phyloP scores from a whole-genome alignment of 2,797 vertebrate genomes.

The Enteromius trimaculatus region DNA sequence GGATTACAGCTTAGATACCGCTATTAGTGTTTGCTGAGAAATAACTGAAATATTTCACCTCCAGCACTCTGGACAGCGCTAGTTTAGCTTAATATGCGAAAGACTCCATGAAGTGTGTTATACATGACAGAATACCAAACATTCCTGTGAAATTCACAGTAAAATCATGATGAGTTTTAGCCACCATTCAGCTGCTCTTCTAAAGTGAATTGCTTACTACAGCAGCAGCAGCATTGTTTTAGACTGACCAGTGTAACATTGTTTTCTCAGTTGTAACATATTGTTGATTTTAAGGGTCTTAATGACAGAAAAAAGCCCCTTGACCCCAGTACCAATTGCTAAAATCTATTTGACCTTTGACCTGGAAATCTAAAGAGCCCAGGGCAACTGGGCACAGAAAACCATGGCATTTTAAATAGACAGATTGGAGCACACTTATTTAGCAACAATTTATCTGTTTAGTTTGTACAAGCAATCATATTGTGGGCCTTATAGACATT shows the following conservation, averaged over 20 bases:
- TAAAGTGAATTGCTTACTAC: conserved; percentile 10
- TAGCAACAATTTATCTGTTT: conserved; percentile 42
- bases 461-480: not conserved
- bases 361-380: conserved; percentile 63
- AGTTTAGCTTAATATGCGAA: conserved; percentile 53
- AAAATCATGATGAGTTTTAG: conserved; percentile 47
- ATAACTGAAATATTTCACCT: conserved; percentile 39
- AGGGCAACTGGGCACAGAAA: conserved; percentile 56
- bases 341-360: conserved; percentile 71
- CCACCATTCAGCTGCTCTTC: conserved; percentile 31
- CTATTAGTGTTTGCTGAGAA: conserved; percentile 36
- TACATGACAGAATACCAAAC: conserved; percentile 53
- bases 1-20: not conserved
- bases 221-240: not conserved
- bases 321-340: conserved; percentile 64
- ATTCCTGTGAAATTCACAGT: conserved; percentile 64
- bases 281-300: conserved; percentile 55
- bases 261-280: conserved; percentile 53
- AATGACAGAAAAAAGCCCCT: conserved; percentile 51
- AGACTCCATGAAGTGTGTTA: conserved; percentile 56
- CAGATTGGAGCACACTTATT: conserved; percentile 66
- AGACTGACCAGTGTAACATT: conserved; percentile 13
- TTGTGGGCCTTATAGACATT: not conserved
- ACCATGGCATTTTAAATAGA: conserved; percentile 65
- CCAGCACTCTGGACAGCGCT: conserved; percentile 55